Base-by-base conservation (phyloP, 2,113 vertebrate genomes). In the Phrynocephalus versicolor region DNA sequence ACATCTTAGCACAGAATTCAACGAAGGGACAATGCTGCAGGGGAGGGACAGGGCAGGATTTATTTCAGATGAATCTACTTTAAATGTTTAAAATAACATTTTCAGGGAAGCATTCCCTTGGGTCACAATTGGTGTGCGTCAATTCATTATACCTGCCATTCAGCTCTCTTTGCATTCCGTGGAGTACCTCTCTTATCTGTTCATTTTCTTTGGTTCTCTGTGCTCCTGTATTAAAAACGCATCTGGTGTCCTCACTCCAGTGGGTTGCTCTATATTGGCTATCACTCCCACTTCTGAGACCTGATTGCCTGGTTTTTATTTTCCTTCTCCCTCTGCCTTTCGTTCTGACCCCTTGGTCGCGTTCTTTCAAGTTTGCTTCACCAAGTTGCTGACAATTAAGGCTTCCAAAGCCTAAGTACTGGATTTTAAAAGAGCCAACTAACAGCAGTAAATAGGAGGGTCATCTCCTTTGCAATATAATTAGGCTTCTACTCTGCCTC, bases 61-160 rank as follows among this genome's bases (percentile, higher is more conserved):
- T 80, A 45, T 85, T 80, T 80, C 77, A 65, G 57, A 80, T 18
- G 39, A 73, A 73, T 62, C 84, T 85, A 64, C 73, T 85, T 72
- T 85, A 77, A 85, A 85, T 80, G 84, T 85, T 85, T 80, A 85
- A 80, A 79, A 79, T 73, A 85, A 85, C 77, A 62, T 51, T 74
- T 85, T 80, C 65, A 73, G 77, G 77, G 77, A 73, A 80, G 57
- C 51, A 80, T 80, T 58, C 77, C 77, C 78, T 51, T 55, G 77
- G 77, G 84, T 85, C 3, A 70, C 57, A 73, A 85, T 65, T 80
- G 84, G 39, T 72, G 80, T 79, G 84, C 77, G 73, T 80, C 51
- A 85, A 85, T 73, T 85, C 77, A 65, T 74, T 85, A 77, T 73
- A 27, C 55, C 84, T 80, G 41, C 84, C 41, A 80, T 73, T 39